These are phyloP conservation scores for Sebastes vulpes DNA, from an alignment of 2,797 vertebrate genomes.

Conservation along the genomic window DNA sequence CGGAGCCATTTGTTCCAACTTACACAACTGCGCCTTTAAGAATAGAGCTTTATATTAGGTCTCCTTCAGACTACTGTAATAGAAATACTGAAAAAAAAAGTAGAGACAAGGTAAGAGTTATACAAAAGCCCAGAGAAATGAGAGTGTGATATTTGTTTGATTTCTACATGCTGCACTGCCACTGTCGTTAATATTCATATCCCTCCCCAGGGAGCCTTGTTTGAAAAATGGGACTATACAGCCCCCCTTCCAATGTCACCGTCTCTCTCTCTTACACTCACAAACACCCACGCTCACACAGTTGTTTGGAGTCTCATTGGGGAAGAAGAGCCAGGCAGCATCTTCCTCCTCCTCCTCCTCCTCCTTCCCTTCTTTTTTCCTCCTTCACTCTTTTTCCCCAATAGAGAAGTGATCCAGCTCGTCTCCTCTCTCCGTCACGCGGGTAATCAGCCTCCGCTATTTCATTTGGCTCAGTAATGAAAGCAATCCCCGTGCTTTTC, in stretches of 20 bases:
- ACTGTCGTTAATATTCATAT: slow-evolving; percentile 76
- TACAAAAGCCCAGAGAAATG: slow-evolving; percentile 44
- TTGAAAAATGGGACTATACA: slow-evolving; percentile 70
- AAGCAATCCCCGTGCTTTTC: slow-evolving; percentile 87
- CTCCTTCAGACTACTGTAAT: not conserved
- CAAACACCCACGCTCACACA: slow-evolving; percentile 43
- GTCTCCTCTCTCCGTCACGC: slow-evolving; percentile 79
- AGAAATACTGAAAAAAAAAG: slow-evolving; percentile 13
- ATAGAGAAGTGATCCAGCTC: slow-evolving; percentile 68
- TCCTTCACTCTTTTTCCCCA: slow-evolving; percentile 49
- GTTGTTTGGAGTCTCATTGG: slow-evolving; percentile 63
- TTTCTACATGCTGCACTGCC: slow-evolving; percentile 65
- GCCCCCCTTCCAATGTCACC: slow-evolving; percentile 51
- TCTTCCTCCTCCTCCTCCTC: not conserved
- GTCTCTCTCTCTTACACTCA: slow-evolving; percentile 49
- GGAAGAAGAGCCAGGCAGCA: slow-evolving; percentile 51
- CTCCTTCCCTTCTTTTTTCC: not conserved
- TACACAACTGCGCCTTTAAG: not conserved
- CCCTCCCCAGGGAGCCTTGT: slow-evolving; percentile 68
- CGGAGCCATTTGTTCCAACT: slow-evolving; percentile 15
- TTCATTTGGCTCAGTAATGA: slow-evolving; percentile 88
- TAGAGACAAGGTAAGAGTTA: slow-evolving; percentile 17
- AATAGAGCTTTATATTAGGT: not conserved
- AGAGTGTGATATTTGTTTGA: slow-evolving; percentile 67
- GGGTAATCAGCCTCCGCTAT: slow-evolving; percentile 85